phyloP scores from a whole-genome alignment of 35 echinoderm and acorn worm genomes.

The Anneissia japonica region DNA sequence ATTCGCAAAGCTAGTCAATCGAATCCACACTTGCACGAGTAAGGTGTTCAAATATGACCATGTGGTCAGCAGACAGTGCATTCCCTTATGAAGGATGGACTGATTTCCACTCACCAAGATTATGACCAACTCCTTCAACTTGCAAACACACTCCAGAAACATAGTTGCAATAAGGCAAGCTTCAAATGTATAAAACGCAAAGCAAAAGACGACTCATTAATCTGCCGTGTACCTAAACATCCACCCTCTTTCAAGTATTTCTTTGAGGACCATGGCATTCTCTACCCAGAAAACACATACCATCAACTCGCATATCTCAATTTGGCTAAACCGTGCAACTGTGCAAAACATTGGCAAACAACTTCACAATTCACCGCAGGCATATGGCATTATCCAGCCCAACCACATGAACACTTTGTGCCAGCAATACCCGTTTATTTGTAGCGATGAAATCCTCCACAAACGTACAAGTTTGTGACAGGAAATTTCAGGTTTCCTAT shows the following conservation, averaged over 20 bases:
- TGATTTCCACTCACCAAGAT: background rate
- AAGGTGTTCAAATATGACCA: background rate
- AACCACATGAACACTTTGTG: too few species aligned
- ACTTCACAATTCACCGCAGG: too few species aligned
- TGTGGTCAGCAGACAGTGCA: background rate
- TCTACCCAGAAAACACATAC: too few species aligned
- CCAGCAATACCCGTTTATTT: too few species aligned
- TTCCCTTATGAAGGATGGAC: background rate
- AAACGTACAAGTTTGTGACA: conserved; percentile 4
- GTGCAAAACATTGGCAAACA: too few species aligned
- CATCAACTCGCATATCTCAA: too few species aligned
- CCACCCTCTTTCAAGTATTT: background rate
- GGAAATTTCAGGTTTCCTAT: conserved; percentile 8
- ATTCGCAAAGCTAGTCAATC: background rate
- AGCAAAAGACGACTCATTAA: background rate
- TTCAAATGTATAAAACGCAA: background rate
- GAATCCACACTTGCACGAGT: background rate
- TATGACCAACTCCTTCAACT: background rate
- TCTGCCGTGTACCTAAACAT: background rate
- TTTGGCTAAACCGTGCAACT: too few species aligned
- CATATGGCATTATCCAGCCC: too few species aligned
- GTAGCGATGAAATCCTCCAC: background rate
- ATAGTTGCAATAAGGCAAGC: background rate
- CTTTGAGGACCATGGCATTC: background rate
- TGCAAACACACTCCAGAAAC: background rate